These are phyloP conservation scores for Aproaerema taeniolella DNA, from an alignment of 2,888 invertebrate species.

Conservation along the genomic window DNA sequence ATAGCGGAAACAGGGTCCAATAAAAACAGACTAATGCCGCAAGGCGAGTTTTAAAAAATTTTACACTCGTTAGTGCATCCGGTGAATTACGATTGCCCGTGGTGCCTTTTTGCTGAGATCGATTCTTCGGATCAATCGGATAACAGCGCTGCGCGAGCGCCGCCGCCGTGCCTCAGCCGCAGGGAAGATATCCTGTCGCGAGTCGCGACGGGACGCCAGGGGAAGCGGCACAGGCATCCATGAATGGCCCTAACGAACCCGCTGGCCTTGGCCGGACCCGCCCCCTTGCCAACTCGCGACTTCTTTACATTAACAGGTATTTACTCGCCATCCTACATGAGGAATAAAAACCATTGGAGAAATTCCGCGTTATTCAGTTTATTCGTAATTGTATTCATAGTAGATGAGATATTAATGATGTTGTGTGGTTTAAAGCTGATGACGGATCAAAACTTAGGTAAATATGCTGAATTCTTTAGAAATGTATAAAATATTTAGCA, in stretches of 20 bases:
- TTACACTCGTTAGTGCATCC: constrained; percentile 75
- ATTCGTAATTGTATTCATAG: no score
- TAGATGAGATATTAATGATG: no score
- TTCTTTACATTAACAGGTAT: no score
- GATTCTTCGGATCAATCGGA: constrained; percentile 59
- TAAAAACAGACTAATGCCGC: constrained; percentile 60
- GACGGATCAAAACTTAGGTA: no score
- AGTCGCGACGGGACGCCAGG: constrained; percentile 30
- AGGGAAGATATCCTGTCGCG: constrained; percentile 62
- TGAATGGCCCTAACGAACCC: constrained; percentile 74
- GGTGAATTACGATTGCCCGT: constrained; percentile 66
- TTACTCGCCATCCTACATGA: no score
- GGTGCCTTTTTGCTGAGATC: constrained; percentile 55
- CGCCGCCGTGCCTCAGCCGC: constrained; percentile 27
- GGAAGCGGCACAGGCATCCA: constrained; percentile 62
- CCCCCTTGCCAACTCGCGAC: constrained; percentile 31
- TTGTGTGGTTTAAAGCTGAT: no score
- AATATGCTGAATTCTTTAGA: no score
- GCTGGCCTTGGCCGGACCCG: constrained; percentile 69
- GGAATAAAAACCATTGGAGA: no score
- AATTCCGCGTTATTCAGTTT: no score
- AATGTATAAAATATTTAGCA: no score
- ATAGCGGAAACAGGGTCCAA: constrained; percentile 53
- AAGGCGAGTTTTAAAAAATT: constrained; percentile 53
- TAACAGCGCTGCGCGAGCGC: constrained; percentile 53